Evolutionary conservation across 2,113 vertebrate species (phyloP).

Genomic region (Copsychus sechellarum): DNA sequence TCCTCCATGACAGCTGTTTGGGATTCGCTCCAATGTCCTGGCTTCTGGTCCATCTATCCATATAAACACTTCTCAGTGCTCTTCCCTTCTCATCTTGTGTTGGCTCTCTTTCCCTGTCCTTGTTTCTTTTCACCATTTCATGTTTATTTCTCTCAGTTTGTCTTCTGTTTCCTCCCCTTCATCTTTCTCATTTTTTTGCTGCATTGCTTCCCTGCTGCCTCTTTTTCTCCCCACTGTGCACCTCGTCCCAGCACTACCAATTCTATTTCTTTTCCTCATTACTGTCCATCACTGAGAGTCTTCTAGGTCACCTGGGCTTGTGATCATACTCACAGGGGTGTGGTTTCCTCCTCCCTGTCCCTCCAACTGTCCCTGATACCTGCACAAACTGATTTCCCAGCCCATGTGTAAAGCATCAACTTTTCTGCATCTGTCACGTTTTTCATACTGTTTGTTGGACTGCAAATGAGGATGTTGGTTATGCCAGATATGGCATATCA

Average conservation of each 20-base stretch:
- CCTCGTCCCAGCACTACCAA: not conserved
- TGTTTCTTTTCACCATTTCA: not conserved
- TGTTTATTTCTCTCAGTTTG: constrained; percentile 21
- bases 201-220: not conserved
- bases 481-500: not conserved
- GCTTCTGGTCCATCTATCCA: not conserved
- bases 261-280: constrained; percentile 21
- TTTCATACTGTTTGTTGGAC: not conserved
- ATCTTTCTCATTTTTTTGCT: not conserved
- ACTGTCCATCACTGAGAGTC: not conserved
- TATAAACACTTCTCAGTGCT: constrained; percentile 2
- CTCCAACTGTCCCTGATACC: not conserved
- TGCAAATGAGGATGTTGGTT: not conserved
- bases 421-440: not conserved
- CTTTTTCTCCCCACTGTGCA: not conserved
- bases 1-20: not conserved
- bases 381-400: not conserved
- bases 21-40: not conserved
- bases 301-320: not conserved
- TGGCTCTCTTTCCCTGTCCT: not conserved
- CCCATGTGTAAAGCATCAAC: not conserved
- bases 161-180: not conserved
- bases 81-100: not conserved
- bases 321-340: not conserved
- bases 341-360: not conserved